phyloP scores from a whole-genome alignment of 1,140 invertebrate genomes.

The Drosophila tani region DNA sequence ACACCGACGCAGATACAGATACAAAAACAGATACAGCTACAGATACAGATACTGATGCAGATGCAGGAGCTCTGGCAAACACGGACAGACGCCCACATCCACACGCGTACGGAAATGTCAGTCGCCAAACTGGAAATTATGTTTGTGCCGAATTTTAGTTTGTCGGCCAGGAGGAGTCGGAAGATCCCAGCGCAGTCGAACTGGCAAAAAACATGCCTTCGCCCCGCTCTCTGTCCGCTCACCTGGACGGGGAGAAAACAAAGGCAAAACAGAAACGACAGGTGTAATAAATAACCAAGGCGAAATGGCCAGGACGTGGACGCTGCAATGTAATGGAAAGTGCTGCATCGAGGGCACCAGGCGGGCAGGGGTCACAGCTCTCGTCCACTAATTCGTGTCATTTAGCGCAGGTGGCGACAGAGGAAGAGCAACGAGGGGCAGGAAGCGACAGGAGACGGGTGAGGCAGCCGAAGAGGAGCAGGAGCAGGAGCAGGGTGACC shows the following conservation, averaged over 20 bases:
- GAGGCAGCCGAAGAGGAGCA: constrained; percentile 18
- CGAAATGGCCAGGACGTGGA: constrained; percentile 54
- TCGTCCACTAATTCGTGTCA: constrained; percentile 77
- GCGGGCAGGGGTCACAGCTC: constrained; percentile 22
- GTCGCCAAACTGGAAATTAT: constrained; percentile 81
- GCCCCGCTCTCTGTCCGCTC: background rate
- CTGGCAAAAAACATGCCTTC: constrained; percentile 38
- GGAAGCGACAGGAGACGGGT: constrained; percentile 52
- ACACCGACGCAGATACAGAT: constrained; percentile 47
- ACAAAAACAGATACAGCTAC: constrained; percentile 12
- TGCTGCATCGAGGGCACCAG: constrained; percentile 14
- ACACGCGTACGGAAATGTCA: constrained; percentile 69
- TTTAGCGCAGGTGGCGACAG: constrained; percentile 78
- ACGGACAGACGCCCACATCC: constrained; percentile 8
- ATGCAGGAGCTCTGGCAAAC: constrained; percentile 14
- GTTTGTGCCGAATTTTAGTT: constrained; percentile 81
- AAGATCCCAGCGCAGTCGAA: constrained; percentile 50
- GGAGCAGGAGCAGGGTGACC: constrained; percentile 23
- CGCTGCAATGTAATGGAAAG: constrained; percentile 62
- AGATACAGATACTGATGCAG: constrained; percentile 1
- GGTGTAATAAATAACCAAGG: constrained; percentile 79
- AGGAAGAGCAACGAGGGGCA: constrained; percentile 40
- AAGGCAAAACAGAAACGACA: constrained; percentile 71
- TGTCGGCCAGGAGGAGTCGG: constrained; percentile 42
- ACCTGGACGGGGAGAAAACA: constrained; percentile 34